Base-by-base conservation (phyloP, 2,113 vertebrate genomes). In the Dasyprocta punctata region DNA sequence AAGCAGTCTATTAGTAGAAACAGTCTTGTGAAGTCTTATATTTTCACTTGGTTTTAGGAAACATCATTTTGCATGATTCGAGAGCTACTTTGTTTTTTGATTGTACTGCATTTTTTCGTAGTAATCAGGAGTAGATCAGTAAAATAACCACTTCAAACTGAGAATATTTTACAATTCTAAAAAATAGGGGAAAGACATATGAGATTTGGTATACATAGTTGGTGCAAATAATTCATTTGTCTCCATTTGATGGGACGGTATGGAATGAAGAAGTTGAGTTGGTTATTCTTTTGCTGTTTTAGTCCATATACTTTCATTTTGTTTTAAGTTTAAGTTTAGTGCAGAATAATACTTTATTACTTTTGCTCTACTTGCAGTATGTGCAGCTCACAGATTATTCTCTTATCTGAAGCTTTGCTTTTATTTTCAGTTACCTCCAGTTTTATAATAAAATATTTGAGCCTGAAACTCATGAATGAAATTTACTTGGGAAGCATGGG, bases 51-150 rank as follows among this genome's bases (percentile, higher is more conserved):
- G 86, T 60, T 36, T 88, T 88, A 82, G 82, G 87, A 93, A 89
- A 80, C 24, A 78, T 75, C n/a, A 26, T 92, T 92, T 95, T 86
- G 71, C 73, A 36, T 85, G 65, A 95, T 85, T 90, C 77, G 30
- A 49, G n/a, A 86, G 49, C 63, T 58, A 36, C 60, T 89, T 87
- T 52, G 28, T 69, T 94, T 94, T 88, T 90, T 47, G 36, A 69
- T 80, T 67, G 17, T 67, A 61, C 38, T 69, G 63, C 10, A 44
- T 58, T 65, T 56, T 90, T 83, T 88, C 5, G 38, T 93, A 41
- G n/a, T 83, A 91, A 92, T 89, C 75, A 75, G 56, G 41, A 82
- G 20, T 84, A 94, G 44, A 82, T 44, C 58, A 6, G 90, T 89
- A 38, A 90, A 93, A 77, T 88, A 54, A 67, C 75, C 41, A 20